Evolutionary conservation across 2,888 invertebrate species (phyloP).

Genomic region (Gortyna flavago): DNA sequence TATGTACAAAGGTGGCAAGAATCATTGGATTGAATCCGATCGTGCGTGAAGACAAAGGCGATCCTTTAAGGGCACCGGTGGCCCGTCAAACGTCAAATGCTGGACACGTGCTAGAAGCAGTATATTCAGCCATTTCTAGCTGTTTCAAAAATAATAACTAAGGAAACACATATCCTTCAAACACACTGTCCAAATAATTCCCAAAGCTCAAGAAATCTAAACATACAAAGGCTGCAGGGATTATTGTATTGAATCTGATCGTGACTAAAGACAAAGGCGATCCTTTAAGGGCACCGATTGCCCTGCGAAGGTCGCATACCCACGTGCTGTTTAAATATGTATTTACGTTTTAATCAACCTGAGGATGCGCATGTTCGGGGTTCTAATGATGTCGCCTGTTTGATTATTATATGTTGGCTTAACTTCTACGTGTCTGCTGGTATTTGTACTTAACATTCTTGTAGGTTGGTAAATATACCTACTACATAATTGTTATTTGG

Average conservation of each 20-base stretch:
- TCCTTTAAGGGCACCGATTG: constrained; percentile 69
- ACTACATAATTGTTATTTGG: constrained; percentile 14
- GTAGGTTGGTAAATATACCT: constrained; percentile 17
- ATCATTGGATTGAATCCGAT: constrained; percentile 26
- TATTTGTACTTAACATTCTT: constrained; percentile 52
- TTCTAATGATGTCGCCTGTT: constrained; percentile 65
- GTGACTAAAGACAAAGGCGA: constrained; percentile 42
- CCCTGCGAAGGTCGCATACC: constrained; percentile 77
- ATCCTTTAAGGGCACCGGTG: constrained; percentile 69
- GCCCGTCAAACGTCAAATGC: no score
- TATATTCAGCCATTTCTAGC: no score
- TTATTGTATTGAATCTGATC: no score
- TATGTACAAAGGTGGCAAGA: constrained; percentile 26
- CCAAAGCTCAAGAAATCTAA: no score
- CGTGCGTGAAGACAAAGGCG: constrained; percentile 70
- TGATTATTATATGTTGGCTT: constrained; percentile 60
- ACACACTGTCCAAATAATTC: no score
- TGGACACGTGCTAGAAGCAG: no score
- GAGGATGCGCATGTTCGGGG: constrained; percentile 57
- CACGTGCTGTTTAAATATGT: constrained; percentile 66
- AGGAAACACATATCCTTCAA: no score
- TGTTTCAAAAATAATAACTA: no score
- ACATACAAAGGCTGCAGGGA: no score
- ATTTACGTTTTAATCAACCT: constrained; percentile 67
- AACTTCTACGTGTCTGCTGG: constrained; percentile 41